Evolutionary conservation across 1,140 invertebrate species (phyloP).

Genomic region (Drosophila orena): DNA sequence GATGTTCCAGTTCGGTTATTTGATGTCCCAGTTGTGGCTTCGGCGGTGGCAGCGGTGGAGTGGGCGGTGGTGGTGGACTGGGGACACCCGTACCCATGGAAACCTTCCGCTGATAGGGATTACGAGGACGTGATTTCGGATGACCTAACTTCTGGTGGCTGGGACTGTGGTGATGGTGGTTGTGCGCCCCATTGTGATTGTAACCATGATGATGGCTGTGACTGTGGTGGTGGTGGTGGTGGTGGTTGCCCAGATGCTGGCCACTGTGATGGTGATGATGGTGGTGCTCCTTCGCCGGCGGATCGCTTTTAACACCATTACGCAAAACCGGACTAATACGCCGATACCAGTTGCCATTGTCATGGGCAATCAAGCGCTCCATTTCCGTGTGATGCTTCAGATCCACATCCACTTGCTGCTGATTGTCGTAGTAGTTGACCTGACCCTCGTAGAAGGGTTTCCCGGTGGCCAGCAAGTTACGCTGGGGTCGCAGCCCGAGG

Average conservation of each 20-base stretch:
- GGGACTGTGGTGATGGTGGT: constrained; percentile 32
- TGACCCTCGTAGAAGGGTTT: constrained; percentile 78
- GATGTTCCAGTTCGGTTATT: constrained; percentile 74
- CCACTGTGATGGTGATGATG: constrained; percentile 31
- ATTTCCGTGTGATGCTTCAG: constrained; percentile 57
- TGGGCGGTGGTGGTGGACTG: constrained; percentile 13
- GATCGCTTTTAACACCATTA: constrained; percentile 62
- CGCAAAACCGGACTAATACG: constrained; percentile 70
- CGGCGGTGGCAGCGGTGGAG: constrained; percentile 55
- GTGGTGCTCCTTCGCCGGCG: constrained; percentile 17
- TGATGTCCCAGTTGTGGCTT: constrained; percentile 68
- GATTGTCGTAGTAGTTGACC: constrained; percentile 71
- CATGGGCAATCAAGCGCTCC: constrained; percentile 66
- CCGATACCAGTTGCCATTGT: constrained; percentile 73
- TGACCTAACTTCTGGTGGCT: constrained; percentile 19
- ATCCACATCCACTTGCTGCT: constrained; percentile 16
- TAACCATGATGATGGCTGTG: constrained; percentile 17
- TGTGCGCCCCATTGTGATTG: constrained; percentile 23
- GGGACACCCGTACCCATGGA: neutral
- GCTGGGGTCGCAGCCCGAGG: constrained; percentile 38
- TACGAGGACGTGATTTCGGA: constrained; percentile 13
- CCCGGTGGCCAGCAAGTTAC: constrained; percentile 1
- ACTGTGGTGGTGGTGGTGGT: constrained; percentile 25
- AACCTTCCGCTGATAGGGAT: constrained; percentile 58
- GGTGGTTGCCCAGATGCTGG: constrained; percentile 23